These are phyloP conservation scores for Planiliza haematocheilus DNA, from an alignment of 2,113 vertebrate species.

Conservation along the genomic window DNA sequence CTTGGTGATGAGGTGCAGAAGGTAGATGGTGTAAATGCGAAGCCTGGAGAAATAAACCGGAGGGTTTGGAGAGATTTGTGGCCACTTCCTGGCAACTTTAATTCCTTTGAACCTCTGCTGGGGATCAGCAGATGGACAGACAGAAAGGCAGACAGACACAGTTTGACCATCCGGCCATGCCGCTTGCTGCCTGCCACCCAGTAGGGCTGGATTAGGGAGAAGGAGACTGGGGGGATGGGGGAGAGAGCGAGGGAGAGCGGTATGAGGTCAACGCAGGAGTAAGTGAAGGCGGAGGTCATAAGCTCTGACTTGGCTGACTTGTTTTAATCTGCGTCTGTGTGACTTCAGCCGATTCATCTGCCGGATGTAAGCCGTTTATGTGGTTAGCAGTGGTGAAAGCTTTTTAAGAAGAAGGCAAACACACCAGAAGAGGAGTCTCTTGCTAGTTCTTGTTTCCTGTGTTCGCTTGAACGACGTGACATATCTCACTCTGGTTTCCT, in stretches of 20 bases:
- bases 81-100: constrained; percentile 38
- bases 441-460: constrained; percentile 11
- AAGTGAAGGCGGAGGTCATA: constrained; percentile 63
- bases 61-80: constrained; percentile 34
- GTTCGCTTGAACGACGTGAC: constrained; percentile 52
- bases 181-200: constrained; percentile 66
- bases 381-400: constrained; percentile 41
- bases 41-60: constrained; percentile 14
- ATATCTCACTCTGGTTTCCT: constrained; percentile 48
- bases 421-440: constrained; percentile 28
- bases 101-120: constrained; percentile 49
- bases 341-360: constrained; percentile 49
- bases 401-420: constrained; percentile 64
- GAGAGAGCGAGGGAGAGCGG: constrained; percentile 1
- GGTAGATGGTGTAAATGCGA: constrained; percentile 45
- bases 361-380: constrained; percentile 60
- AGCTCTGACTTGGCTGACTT: constrained; percentile 55
- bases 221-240: constrained; percentile 66
- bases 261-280: constrained; percentile 68
- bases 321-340: constrained; percentile 63
- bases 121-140: constrained; percentile 66
- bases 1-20: constrained; percentile 36
- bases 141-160: constrained; percentile 66
- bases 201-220: constrained; percentile 67
- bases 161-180: constrained; percentile 62